Percentiles rank a stretch among this genome's conserved stretches.
phyloP scores from a whole-genome alignment of 2,888 invertebrate species.

The Deilephila porcellus region DNA sequence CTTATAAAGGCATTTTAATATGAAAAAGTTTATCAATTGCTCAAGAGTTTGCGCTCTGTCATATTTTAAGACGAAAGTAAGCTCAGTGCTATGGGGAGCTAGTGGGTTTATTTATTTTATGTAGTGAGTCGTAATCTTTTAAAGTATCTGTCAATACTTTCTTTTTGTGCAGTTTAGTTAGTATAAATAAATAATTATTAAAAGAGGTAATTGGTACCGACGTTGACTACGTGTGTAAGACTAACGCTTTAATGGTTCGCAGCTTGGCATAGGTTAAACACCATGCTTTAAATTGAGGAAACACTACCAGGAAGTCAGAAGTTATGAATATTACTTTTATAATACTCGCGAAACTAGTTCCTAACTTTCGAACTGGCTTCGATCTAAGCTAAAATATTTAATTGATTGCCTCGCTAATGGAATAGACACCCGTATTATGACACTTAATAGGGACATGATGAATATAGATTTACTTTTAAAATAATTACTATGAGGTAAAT shows the following conservation, averaged over 20 bases:
- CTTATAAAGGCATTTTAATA: too few species aligned
- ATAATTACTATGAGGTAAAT: background rate
- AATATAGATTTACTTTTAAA: background rate
- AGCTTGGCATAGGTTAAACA: background rate
- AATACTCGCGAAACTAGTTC: background rate
- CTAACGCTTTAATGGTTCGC: background rate
- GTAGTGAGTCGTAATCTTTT: too few species aligned
- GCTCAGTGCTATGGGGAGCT: too few species aligned
- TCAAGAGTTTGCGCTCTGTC: background rate
- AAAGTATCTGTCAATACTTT: too few species aligned
- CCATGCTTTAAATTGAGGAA: background rate
- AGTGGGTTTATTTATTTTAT: too few species aligned
- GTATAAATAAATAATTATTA: too few species aligned
- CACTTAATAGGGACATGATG: background rate
- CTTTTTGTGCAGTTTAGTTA: too few species aligned
- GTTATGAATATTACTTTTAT: background rate
- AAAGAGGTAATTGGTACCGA: too few species aligned
- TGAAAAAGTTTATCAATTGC: too few species aligned
- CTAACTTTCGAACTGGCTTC: background rate
- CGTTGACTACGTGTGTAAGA: background rate
- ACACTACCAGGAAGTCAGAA: background rate
- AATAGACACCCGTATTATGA: too few species aligned
- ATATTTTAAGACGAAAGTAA: background rate
- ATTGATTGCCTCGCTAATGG: background rate
- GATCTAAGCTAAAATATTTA: background rate